Base-by-base conservation (phyloP, 1,140 invertebrate species). In the Anadara kagoshimensis region DNA sequence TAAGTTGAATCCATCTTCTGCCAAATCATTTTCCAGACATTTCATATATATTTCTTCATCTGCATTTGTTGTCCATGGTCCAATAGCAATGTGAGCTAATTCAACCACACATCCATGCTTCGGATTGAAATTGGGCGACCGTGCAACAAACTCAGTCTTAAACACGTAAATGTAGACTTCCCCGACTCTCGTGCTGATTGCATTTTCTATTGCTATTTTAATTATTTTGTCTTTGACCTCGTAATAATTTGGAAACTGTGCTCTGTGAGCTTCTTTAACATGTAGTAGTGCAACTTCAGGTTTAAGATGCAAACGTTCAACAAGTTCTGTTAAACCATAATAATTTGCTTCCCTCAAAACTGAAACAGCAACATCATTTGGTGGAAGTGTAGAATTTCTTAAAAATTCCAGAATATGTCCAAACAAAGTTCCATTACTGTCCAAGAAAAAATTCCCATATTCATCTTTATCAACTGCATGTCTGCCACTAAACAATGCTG, bases 401-500 rank as follows among this genome's bases (percentile, higher is more conserved):
- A 86, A 74, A 54, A 75, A 88, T 61, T 87, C 86, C 56, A 87
- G 51, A 44, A 86, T 83, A 65, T 86, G 77, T 11, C 76, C 73
- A 76, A 88, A 87, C 2, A 84, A 62, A 8, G 56, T 63, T 47
- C 85, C 85, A 75, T 85, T 86, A 47, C 78, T 86, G 64, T 88
- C 85, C 3, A 87, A 64, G 67, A 89, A 89, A 69, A 79, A 88
- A 51, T 84, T 80, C 11, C 85, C 86, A 62, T 86, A 78, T 73
- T 81, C 80, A 73, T 89, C 88, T 69, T 82, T 80, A 66, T 87
- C 84, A 10, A 88, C 73, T 26, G 83, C 57, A 66, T 89, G 83
- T 45, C 86, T 80, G 1, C 88, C 88, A 76, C 85, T 87, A 72
- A 89, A 89, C 81, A 89, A 83, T n/a, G 87, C 83, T 24, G 86